A percentile compares a stretch with the other conserved stretches of the same genome.
Evolutionary conservation across 2,797 vertebrate species (phyloP).

Genomic region (Paramormyrops hopkinsi): DNA sequence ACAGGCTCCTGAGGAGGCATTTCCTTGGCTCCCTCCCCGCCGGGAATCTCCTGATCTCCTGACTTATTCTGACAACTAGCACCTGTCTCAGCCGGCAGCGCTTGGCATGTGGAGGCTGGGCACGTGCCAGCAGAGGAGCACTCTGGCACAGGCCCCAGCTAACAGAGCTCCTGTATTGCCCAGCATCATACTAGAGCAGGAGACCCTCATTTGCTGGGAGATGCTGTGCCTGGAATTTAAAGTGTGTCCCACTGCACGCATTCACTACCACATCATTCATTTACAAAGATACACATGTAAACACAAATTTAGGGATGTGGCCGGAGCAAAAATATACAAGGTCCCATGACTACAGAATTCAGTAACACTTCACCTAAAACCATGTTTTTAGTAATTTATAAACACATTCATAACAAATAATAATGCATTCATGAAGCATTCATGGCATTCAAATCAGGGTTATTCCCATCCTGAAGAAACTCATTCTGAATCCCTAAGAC

Average conservation of each 20-base stretch:
- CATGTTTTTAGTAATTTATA: not conserved
- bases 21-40: not conserved
- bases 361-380: not conserved
- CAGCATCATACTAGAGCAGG: not conserved
- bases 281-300: not conserved
- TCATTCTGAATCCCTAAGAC: not conserved
- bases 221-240: not conserved
- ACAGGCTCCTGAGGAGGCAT: not conserved
- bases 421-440: not conserved
- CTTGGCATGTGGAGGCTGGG: not conserved
- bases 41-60: not conserved
- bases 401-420: not conserved
- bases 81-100: not conserved
- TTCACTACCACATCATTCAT: not conserved
- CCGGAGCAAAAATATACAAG: not conserved
- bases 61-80: not conserved
- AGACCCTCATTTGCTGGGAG: not conserved
- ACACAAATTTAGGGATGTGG: not conserved
- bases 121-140: not conserved
- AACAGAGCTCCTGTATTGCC: not conserved
- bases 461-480: not conserved
- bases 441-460: not conserved
- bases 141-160: not conserved
- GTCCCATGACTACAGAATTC: not conserved
- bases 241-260: not conserved